phyloP scores from a whole-genome alignment of 2,888 invertebrate genomes.

The Ommatoiulus sabulosus region DNA sequence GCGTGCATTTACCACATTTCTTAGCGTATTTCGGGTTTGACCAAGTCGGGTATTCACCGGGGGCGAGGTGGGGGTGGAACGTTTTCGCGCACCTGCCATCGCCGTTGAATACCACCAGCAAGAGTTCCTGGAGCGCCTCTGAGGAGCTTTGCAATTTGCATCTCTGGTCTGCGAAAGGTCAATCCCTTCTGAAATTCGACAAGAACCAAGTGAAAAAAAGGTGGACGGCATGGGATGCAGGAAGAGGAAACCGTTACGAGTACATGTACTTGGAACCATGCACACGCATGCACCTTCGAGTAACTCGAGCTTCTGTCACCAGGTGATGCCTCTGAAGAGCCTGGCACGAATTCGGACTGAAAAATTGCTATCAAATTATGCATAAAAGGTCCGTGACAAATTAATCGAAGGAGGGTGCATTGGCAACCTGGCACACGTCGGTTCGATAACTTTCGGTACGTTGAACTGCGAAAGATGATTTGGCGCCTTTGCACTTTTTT shows the following conservation, averaged over 20 bases:
- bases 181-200: not conserved
- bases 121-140: too few relatives aligned
- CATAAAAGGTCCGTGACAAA: constrained; percentile 20
- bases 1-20: not conserved
- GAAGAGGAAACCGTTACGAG: too few relatives aligned
- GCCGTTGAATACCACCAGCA: not conserved
- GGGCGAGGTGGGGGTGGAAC: not conserved
- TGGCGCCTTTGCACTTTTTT: not conserved
- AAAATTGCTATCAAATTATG: not conserved
- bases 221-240: not conserved
- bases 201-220: not conserved
- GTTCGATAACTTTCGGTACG: constrained; percentile 20
- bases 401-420: not conserved
- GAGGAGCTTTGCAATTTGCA: not conserved
- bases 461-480: constrained; percentile 26
- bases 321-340: not conserved
- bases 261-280: not conserved
- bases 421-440: not conserved
- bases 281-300: too few relatives aligned
- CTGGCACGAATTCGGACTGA: not conserved
- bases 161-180: not conserved
- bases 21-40: too few relatives aligned
- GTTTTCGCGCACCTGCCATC: not conserved
- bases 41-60: too few relatives aligned
- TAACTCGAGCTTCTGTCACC: not conserved